Evolutionary conservation across 2,888 invertebrate genomes (phyloP).

Genomic region (Cordilura impudica): DNA sequence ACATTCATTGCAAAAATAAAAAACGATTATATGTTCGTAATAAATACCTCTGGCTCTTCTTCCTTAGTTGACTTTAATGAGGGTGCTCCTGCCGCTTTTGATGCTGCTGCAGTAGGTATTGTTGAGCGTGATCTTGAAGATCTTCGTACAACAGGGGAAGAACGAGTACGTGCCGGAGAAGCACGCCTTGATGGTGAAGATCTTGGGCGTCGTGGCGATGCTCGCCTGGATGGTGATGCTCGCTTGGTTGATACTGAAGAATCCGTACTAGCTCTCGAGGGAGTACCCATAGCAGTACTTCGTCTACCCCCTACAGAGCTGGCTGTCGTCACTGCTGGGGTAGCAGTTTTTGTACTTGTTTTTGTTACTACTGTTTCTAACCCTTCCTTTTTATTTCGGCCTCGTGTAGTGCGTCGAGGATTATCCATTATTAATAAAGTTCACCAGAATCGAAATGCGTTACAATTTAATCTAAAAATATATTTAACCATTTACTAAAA

Average conservation of each 20-base stretch:
- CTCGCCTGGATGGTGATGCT: conserved; percentile 52
- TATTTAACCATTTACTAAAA: background rate
- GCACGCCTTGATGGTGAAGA: conserved; percentile 61
- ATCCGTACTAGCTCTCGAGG: conserved; percentile 22
- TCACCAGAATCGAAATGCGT: background rate
- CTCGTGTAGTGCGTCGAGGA: conserved; percentile 64
- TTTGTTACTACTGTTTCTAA: conserved; percentile 46
- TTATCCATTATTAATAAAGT: conserved; percentile 64
- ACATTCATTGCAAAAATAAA: too few relatives aligned
- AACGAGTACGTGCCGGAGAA: conserved; percentile 70
- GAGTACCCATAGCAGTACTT: conserved; percentile 14
- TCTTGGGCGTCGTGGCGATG: conserved; percentile 64
- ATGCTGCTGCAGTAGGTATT: conserved; percentile 63
- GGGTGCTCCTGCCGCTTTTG: conserved; percentile 63
- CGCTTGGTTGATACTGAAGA: conserved; percentile 32
- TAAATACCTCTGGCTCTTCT: conserved; percentile 69
- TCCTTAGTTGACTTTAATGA: conserved; percentile 67
- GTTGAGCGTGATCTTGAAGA: conserved; percentile 79
- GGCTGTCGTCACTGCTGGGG: conserved; percentile 10
- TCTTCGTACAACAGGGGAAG: conserved; percentile 75
- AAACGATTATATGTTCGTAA: background rate
- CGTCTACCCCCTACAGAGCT: conserved; percentile 24
- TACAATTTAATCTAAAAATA: background rate
- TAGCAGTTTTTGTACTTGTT: conserved; percentile 3
- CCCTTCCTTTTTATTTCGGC: conserved; percentile 47